Evolutionary conservation across 2,888 invertebrate species (phyloP).

Genomic region (Linyphia triangularis): DNA sequence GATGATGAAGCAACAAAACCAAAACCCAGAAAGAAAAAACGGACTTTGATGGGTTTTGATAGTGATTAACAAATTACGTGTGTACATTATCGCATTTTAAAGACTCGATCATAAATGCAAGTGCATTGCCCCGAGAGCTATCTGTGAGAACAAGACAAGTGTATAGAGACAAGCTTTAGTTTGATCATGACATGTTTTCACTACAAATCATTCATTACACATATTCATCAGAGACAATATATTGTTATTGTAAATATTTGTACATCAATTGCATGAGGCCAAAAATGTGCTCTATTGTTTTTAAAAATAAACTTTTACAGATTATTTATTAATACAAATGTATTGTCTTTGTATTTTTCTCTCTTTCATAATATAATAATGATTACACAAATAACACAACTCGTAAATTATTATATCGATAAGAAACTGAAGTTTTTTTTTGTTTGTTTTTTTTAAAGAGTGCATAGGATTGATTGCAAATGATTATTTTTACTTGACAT

Average conservation of each 20-base stretch:
- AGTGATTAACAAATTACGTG: slow-evolving; percentile 75
- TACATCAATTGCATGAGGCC: slow-evolving; percentile 72
- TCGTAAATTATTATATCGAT: no score
- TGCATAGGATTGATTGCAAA: no score
- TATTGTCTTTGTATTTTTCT: slow-evolving; percentile 37
- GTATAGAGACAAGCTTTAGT: slow-evolving; percentile 61
- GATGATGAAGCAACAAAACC: slow-evolving; percentile 76
- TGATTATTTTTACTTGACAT: no score
- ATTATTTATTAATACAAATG: slow-evolving; percentile 74
- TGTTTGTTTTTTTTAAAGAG: no score
- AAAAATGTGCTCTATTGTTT: slow-evolving; percentile 76
- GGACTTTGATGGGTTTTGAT: slow-evolving; percentile 76
- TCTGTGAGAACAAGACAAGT: slow-evolving; percentile 52
- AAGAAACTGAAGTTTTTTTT: no score
- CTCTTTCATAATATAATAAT: no score
- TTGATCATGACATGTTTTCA: slow-evolving; percentile 60
- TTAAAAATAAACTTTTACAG: slow-evolving; percentile 76
- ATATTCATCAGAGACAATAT: slow-evolving; percentile 69
- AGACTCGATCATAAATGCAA: slow-evolving; percentile 59
- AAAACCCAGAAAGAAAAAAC: slow-evolving; percentile 76
- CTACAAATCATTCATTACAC: slow-evolving; percentile 61
- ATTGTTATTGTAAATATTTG: slow-evolving; percentile 75
- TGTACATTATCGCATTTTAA: slow-evolving; percentile 54
- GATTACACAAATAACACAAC: no score
- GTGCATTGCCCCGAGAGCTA: slow-evolving; percentile 65